A percentile compares a stretch with the other conserved stretches of the same genome.
These are phyloP conservation scores for Cryptophagus acutangulus DNA, from an alignment of 2,888 invertebrate species.

Conservation along the genomic window DNA sequence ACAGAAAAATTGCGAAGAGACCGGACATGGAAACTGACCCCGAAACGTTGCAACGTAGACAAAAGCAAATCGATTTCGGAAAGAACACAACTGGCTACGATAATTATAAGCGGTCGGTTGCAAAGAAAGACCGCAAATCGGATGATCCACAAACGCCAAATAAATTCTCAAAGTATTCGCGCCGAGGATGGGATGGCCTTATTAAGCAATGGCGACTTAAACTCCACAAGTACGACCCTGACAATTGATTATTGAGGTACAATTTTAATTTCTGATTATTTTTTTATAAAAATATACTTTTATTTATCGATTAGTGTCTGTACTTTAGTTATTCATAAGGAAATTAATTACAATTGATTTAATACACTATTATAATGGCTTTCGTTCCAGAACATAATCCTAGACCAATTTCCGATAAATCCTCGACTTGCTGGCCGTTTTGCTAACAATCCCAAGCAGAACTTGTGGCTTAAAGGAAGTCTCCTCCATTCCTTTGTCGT, in stretches of 20 bases:
- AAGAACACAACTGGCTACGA: conserved; percentile 87
- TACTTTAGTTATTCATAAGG: too few species aligned
- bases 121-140: conserved; percentile 65
- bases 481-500: conserved; percentile 51
- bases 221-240: conserved; percentile 77
- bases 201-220: conserved; percentile 82
- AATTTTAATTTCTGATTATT: too few species aligned
- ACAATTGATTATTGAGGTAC: too few species aligned
- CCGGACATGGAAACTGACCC: conserved; percentile 63
- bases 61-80: conserved; percentile 93
- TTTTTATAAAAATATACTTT: too few species aligned
- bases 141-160: conserved; percentile 88
- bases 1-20: conserved; percentile 14
- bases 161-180: conserved; percentile 79
- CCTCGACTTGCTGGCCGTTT: conserved; percentile 35
- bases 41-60: conserved; percentile 65
- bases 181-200: conserved; percentile 89
- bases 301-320: too few species aligned
- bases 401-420: conserved; percentile 37
- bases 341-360: too few species aligned
- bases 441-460: conserved; percentile 33
- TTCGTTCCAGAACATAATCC: conserved; percentile 30
- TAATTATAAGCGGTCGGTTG: conserved; percentile 64
- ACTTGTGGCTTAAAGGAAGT: conserved; percentile 32
- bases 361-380: too few species aligned